Percentiles rank a stretch among this genome's conserved stretches.
These are phyloP conservation scores for Pluvianellus socialis DNA, from an alignment of 2,113 vertebrate species.

Conservation along the genomic window DNA sequence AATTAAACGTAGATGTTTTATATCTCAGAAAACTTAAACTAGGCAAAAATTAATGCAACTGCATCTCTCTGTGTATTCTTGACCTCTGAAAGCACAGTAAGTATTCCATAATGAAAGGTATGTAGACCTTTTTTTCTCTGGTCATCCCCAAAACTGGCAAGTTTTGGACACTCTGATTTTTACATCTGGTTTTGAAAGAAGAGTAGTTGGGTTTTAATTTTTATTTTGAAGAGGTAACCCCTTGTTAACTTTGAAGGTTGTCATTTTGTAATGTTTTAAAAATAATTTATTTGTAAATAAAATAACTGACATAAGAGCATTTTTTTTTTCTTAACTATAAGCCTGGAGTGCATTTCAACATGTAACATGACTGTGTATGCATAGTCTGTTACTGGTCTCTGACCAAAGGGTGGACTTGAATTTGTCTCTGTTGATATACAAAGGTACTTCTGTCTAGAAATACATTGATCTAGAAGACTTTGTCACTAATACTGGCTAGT, in stretches of 20 bases:
- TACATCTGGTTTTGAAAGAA: neutral
- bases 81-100: neutral
- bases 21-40: neutral
- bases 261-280: neutral
- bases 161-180: neutral
- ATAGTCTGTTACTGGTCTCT: neutral
- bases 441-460: neutral
- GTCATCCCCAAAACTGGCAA: accelerated
- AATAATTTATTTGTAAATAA: neutral
- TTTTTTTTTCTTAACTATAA: neutral
- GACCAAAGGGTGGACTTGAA: neutral
- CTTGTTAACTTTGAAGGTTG: neutral
- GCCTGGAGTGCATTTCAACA: neutral
- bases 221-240: neutral
- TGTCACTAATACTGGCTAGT: neutral
- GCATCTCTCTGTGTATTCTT: neutral
- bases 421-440: accelerated
- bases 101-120: neutral
- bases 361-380: accelerated
- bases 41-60: neutral
- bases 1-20: neutral
- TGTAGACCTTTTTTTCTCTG: accelerated
- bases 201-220: neutral
- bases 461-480: accelerated
- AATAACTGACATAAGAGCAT: neutral